A percentile compares a stretch with the other conserved stretches of the same genome.
phyloP scores from a whole-genome alignment of 2,797 vertebrate species.

The Mastacembelus armatus region DNA sequence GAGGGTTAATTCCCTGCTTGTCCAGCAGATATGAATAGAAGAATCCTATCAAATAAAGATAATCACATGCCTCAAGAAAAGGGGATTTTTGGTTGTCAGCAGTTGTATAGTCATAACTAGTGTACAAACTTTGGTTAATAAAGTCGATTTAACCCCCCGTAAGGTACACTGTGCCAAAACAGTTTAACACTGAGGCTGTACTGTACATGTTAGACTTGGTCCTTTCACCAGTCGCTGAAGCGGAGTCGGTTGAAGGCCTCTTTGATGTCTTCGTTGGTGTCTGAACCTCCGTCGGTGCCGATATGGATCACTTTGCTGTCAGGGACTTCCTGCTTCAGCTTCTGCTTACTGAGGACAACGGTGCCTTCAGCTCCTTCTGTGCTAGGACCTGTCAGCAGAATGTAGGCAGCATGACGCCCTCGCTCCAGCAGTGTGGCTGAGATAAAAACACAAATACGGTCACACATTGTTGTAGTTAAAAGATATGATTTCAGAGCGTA shows the following conservation, averaged over 20 bases:
- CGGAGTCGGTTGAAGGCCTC: slow-evolving; percentile 88
- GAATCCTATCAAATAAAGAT: slow-evolving; percentile 26
- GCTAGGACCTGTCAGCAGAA: slow-evolving; percentile 85
- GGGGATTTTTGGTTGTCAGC: slow-evolving; percentile 49
- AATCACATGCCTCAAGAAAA: slow-evolving; percentile 17
- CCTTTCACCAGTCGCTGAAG: slow-evolving; percentile 81
- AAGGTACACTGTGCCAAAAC: not conserved
- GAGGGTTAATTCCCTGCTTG: slow-evolving; percentile 4
- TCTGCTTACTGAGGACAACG: slow-evolving; percentile 88
- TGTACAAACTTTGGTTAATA: slow-evolving; percentile 40
- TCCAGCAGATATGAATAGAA: not conserved
- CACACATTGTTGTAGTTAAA: not conserved
- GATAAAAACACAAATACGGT: slow-evolving; percentile 22
- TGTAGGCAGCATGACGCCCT: slow-evolving; percentile 90
- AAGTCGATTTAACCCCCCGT: not conserved
- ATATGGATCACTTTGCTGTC: slow-evolving; percentile 80
- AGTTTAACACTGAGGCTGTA: not conserved
- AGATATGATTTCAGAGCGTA: not conserved
- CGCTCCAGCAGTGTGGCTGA: slow-evolving; percentile 88
- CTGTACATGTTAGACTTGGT: not conserved
- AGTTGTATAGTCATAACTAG: slow-evolving; percentile 32
- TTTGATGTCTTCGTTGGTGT: slow-evolving; percentile 79
- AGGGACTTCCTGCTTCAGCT: slow-evolving; percentile 86
- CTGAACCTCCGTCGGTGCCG: slow-evolving; percentile 26
- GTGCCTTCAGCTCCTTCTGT: slow-evolving; percentile 42